Percentiles rank a stretch among this genome's conserved stretches.
These are phyloP conservation scores for Atractosteus spatula DNA, from an alignment of 2,113 vertebrate species.

Conservation along the genomic window DNA sequence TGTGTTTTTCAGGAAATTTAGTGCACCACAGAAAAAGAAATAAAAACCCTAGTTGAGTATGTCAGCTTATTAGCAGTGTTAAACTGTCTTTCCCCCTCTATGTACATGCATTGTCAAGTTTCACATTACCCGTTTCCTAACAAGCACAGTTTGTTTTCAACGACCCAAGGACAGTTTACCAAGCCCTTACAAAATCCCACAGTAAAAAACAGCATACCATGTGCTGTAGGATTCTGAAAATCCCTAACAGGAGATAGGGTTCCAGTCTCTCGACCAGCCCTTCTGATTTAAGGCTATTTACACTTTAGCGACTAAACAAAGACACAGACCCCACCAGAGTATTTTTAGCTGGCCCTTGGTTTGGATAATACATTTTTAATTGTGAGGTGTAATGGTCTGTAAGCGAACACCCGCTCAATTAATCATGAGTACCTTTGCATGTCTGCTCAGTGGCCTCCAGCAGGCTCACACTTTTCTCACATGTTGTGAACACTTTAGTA, in stretches of 20 bases:
- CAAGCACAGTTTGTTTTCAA: slow-evolving; percentile 69
- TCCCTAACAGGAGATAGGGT: slow-evolving; percentile 26
- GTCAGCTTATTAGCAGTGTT: not conserved
- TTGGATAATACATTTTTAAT: slow-evolving; percentile 73
- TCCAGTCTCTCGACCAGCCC: not conserved
- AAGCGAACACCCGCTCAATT: slow-evolving; percentile 74
- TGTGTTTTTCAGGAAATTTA: no score
- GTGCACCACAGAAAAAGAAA: not conserved
- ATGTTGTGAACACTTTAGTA: slow-evolving; percentile 43
- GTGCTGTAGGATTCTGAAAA: slow-evolving; percentile 46
- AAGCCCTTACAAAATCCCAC: slow-evolving; percentile 53
- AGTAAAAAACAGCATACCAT: slow-evolving; percentile 36
- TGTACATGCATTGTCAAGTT: slow-evolving; percentile 46
- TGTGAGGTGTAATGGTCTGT: slow-evolving; percentile 64
- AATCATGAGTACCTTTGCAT: slow-evolving; percentile 67
- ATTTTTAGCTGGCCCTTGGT: slow-evolving; percentile 55
- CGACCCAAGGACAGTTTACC: slow-evolving; percentile 66
- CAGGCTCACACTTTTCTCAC: slow-evolving; percentile 41
- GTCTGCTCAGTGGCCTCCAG: slow-evolving; percentile 48
- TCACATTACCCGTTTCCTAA: slow-evolving; percentile 65
- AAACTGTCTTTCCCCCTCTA: not conserved
- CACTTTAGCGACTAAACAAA: slow-evolving; percentile 40
- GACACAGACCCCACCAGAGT: slow-evolving; percentile 25
- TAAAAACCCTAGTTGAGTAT: not conserved
- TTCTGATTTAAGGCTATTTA: slow-evolving; percentile 34